Evolutionary conservation across 2,113 vertebrate species (phyloP).

Genomic region (Eupsittula cactorum): DNA sequence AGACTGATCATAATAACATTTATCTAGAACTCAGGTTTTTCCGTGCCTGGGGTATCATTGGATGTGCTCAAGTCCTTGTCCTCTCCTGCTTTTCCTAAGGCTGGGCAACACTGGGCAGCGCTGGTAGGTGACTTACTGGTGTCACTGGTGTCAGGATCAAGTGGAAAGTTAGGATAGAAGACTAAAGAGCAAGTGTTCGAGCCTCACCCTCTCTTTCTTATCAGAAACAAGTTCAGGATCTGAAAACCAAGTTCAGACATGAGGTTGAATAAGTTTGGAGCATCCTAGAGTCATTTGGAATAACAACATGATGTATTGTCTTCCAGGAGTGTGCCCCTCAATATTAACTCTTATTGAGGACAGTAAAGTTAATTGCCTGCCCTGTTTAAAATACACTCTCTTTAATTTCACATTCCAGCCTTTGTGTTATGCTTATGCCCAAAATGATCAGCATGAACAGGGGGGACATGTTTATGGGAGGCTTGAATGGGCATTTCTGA

Average conservation of each 20-base stretch:
- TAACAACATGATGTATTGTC: slow-evolving; percentile 32
- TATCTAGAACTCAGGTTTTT: slow-evolving; percentile 70
- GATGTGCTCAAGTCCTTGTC: slow-evolving; percentile 69
- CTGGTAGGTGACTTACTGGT: slow-evolving; percentile 67
- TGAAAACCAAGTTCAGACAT: slow-evolving; percentile 37
- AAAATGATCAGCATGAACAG: slow-evolving; percentile 5
- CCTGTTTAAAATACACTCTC: slow-evolving; percentile 11
- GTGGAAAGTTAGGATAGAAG: slow-evolving; percentile 60
- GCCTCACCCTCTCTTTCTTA: slow-evolving; percentile 40
- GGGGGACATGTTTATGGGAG: slow-evolving; percentile 11
- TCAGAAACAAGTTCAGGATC: slow-evolving; percentile 51
- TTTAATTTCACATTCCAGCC: slow-evolving; percentile 48
- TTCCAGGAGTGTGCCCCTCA: slow-evolving; percentile 60
- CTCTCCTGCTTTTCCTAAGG: slow-evolving; percentile 71
- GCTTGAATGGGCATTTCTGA: slow-evolving; percentile 55
- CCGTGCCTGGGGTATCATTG: slow-evolving; percentile 69
- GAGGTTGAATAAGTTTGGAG: slow-evolving; percentile 47
- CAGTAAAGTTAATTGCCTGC: slow-evolving; percentile 45
- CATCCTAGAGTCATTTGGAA: slow-evolving; percentile 40
- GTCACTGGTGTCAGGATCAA: slow-evolving; percentile 71
- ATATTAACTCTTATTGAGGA: slow-evolving; percentile 57
- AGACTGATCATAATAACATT: slow-evolving; percentile 65
- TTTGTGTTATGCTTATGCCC: slow-evolving; percentile 28
- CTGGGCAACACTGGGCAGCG: slow-evolving; percentile 66
- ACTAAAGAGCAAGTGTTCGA: slow-evolving; percentile 44